These are phyloP conservation scores for Gephyroberyx darwinii DNA, from an alignment of 2,797 vertebrate species.

Conservation along the genomic window DNA sequence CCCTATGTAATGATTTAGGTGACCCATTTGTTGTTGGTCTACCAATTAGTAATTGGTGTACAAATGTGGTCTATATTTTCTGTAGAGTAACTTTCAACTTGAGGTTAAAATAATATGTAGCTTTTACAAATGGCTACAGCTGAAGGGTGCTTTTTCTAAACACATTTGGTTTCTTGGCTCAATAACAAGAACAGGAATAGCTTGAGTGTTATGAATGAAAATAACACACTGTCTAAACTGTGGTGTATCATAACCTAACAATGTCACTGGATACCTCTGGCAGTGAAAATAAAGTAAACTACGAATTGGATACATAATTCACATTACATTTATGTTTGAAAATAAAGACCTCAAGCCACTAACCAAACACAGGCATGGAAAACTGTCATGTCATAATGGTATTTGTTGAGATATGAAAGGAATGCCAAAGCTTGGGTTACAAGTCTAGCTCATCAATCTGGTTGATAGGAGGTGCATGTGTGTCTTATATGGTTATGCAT, in stretches of 20 bases:
- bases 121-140: slow-evolving; percentile 26
- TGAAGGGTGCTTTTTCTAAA: slow-evolving; percentile 26
- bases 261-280: slow-evolving; percentile 62
- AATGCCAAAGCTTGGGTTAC: slow-evolving; percentile 54
- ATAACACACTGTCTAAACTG: slow-evolving; percentile 66
- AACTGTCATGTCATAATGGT: slow-evolving; percentile 55
- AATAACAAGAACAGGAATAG: slow-evolving; percentile 54
- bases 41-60: neutral
- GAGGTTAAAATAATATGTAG: slow-evolving; percentile 8
- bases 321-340: slow-evolving; percentile 69
- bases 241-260: slow-evolving; percentile 65
- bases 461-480: slow-evolving; percentile 55
- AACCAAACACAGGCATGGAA: slow-evolving; percentile 80
- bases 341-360: slow-evolving; percentile 57
- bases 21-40: neutral
- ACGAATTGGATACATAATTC: slow-evolving; percentile 68
- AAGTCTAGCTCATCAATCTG: slow-evolving; percentile 63
- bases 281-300: slow-evolving; percentile 58
- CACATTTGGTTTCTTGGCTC: slow-evolving; percentile 46
- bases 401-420: slow-evolving; percentile 70
- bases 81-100: neutral
- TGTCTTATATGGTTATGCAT: slow-evolving; percentile 45
- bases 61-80: neutral
- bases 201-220: slow-evolving; percentile 73
- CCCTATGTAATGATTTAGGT: neutral